A percentile compares a stretch with the other conserved stretches of the same genome.
phyloP scores from a whole-genome alignment of 92 coral and sea anemone genomes.

The Hydrozoanthus gracilis region DNA sequence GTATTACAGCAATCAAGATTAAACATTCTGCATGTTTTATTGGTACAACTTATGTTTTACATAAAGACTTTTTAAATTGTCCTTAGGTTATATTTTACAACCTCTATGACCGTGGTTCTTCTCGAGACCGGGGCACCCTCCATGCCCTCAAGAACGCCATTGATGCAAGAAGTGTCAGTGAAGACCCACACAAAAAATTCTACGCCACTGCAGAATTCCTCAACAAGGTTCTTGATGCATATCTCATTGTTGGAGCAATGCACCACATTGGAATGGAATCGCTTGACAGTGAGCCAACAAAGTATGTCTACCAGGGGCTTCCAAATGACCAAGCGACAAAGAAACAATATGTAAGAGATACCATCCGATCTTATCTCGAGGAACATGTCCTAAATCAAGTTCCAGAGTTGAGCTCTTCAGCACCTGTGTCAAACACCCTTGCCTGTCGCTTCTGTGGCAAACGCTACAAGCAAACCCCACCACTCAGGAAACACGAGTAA shows the following conservation, averaged over 20 bases:
- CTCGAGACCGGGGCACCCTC: slow-evolving; percentile 65
- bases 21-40: too few species aligned
- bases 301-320: too few species aligned
- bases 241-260: slow-evolving; percentile 57
- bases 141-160: slow-evolving; percentile 61
- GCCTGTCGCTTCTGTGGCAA: too few species aligned
- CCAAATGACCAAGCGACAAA: slow-evolving; percentile 20
- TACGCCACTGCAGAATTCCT: slow-evolving; percentile 71
- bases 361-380: slow-evolving; percentile 1
- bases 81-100: slow-evolving; percentile 81
- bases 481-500: slow-evolving; percentile 44
- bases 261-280: slow-evolving; percentile 45
- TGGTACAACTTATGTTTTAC: too few species aligned
- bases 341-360: slow-evolving; percentile 36
- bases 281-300: too few species aligned
- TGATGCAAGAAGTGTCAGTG: slow-evolving; percentile 65
- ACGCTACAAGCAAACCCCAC: too few species aligned
- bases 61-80: too few species aligned
- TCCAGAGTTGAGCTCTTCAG: slow-evolving; percentile 45
- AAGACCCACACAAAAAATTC: slow-evolving; percentile 60
- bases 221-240: slow-evolving; percentile 63
- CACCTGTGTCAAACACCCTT: slow-evolving; percentile 55
- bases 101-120: slow-evolving; percentile 58
- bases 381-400: slow-evolving; percentile 6
- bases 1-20: too few species aligned